A percentile compares a stretch with the other conserved stretches of the same genome.
These are phyloP conservation scores for Cotesia typhae DNA, from an alignment of 1,140 invertebrate genomes.

Conservation along the genomic window DNA sequence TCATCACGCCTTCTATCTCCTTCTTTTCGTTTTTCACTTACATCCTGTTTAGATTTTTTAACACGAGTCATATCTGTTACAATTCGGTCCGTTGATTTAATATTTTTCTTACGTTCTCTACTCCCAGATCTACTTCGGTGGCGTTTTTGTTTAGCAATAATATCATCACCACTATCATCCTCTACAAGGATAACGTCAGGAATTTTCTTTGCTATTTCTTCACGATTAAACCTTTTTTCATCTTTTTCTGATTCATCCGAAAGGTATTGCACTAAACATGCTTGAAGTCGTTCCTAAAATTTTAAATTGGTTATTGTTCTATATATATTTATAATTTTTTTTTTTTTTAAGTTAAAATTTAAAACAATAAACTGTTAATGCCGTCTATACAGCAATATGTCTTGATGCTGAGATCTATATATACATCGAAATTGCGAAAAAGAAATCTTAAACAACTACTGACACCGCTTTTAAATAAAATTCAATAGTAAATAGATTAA, in stretches of 20 bases:
- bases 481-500: no score
- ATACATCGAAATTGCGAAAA: no score
- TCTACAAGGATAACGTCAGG: slow-evolving; percentile 63
- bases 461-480: no score
- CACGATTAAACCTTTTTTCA: slow-evolving; percentile 43
- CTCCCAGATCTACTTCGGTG: slow-evolving; percentile 53
- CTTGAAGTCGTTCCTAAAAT: slow-evolving; percentile 68
- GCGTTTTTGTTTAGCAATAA: slow-evolving; percentile 48
- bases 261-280: slow-evolving; percentile 65
- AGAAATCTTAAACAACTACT: no score
- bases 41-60: slow-evolving; percentile 50
- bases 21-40: slow-evolving; percentile 53
- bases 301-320: no score
- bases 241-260: slow-evolving; percentile 62
- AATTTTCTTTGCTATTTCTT: slow-evolving; percentile 46
- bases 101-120: slow-evolving; percentile 56
- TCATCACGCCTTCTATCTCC: slow-evolving; percentile 54
- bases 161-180: slow-evolving; percentile 58
- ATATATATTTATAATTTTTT: slow-evolving; percentile 12
- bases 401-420: no score
- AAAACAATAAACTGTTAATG: no score
- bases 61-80: slow-evolving; percentile 62
- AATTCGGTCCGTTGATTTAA: slow-evolving; percentile 54
- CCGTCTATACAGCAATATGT: no score
- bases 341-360: not conserved